These are phyloP conservation scores for Vidua chalybeata DNA, from an alignment of 2,113 vertebrate species.

Conservation along the genomic window DNA sequence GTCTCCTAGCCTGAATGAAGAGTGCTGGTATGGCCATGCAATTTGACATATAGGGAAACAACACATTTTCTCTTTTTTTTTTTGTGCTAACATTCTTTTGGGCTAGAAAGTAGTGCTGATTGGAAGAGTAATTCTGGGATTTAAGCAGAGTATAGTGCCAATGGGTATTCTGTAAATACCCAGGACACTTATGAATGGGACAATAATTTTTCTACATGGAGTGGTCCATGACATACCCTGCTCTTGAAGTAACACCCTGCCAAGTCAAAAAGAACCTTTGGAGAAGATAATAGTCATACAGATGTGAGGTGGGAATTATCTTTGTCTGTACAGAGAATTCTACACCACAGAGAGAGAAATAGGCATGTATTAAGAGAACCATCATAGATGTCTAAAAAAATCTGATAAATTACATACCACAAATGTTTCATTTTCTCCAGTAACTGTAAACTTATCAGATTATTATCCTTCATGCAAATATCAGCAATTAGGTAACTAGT, in stretches of 20 bases:
- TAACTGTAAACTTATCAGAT: background rate
- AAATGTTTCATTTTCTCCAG: background rate
- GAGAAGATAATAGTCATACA: background rate
- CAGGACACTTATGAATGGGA: background rate
- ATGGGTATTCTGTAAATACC: background rate
- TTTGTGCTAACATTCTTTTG: background rate
- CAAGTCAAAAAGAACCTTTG: background rate
- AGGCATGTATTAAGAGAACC: fast-evolving
- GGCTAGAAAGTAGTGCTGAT: background rate
- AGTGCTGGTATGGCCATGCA: fast-evolving
- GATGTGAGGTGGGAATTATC: background rate
- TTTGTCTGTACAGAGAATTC: background rate
- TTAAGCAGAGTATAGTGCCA: background rate
- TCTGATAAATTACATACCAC: background rate
- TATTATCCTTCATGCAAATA: background rate
- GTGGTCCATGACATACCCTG: background rate
- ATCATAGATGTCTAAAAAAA: background rate
- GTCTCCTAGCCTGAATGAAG: background rate
- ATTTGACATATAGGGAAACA: background rate
- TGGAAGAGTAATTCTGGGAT: background rate
- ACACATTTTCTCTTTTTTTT: background rate
- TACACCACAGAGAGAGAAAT: background rate
- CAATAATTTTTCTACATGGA: background rate
- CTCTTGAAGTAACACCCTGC: background rate
- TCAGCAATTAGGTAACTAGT: background rate